Base-by-base conservation (phyloP, 2,113 vertebrate genomes). In the Chinchilla lanigera region DNA sequence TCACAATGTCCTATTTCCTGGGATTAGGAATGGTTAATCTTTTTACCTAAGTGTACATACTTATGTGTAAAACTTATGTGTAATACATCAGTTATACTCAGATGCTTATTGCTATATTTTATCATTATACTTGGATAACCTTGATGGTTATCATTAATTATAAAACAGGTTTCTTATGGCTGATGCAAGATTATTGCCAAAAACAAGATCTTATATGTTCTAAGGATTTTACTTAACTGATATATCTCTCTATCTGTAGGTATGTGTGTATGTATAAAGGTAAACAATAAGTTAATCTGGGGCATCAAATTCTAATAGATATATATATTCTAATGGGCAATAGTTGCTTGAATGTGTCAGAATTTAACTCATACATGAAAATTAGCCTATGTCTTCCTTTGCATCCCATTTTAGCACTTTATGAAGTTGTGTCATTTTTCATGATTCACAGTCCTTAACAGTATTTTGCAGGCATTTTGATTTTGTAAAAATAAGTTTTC, bases 401-500 rank as follows among this genome's bases (percentile, higher is more conserved):
- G 17, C 8, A 33, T 54, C 26, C 3, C 11, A 78, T 13, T 12
- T 16, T 56, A 52, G 19, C 9, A 17, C 33, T 63, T 61, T 67
- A 61, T 47, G 44, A 89, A 73, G 3, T 8, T 41, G 60, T 61
- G 3, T 22, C 83, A 3, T 56, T 13, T 89, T 90, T 90, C 81
- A 44, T 58, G 35, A 61, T 52, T 44, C 7, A 80, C n/a, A 87
- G 44, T 56, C 17, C 28, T 92, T 30, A 41, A 28, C 47, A 52
- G 17, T 50, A 71, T 47, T 26, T 30, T 54, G 1, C 28, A 75
- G 33, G 41, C 1, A 28, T 88, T 92, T 95, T 28, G 77, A 93
- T 67, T 22, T 92, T 60, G 71, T 91, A 84, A 85, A 91, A 61
- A 94, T 47, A 83, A 88, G 75, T 2, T 84, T 61, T 96, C 67